Base-by-base conservation (phyloP, 2,113 vertebrate species). In the Leptocoma aspasia region DNA sequence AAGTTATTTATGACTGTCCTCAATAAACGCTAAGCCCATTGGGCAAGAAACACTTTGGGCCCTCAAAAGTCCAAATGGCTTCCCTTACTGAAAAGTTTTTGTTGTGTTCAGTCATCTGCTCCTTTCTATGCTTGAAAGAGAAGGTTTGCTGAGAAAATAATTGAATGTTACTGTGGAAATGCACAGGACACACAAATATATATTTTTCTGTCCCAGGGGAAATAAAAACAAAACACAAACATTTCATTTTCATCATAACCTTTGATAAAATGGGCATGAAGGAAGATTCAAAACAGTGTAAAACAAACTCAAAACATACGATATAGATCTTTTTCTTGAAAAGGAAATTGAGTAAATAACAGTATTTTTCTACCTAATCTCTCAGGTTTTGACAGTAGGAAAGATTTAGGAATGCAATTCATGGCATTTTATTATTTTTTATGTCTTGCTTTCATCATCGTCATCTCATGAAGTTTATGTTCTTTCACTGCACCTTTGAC, bases 1-100 rank as follows among this genome's bases (percentile, higher is more conserved):
- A 98, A 97, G 97, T 98, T 98, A 98, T 98, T 98, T 98, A 98
- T 98, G 97, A 97, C 95, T 97, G 97, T 98, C 96, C 97, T 98
- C 96, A 97, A 97, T 97, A 98, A 95, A 92, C 52, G 85, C 77
- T 90, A 87, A 97, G 45, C 94, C 97, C 95, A 95, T 72, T 89
- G 97, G 94, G 97, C 84, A 90, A 78, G 93, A 92, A 97, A 50
- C 20, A 73, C 76, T 95, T 94, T 41, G 73, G 73, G 65, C 86
- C 92, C 93, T 68, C 77, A 94, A 50, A 95, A 95, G 87, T 97
- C 87, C 91, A 92, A 96, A 94, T 91, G 76, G 70, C 57, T 85
- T 95, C 73, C 42, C 56, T 89, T 81, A 94, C 16, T 90, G 76
- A 75, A 90, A 95, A 42, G 22, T 52, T 95, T 95, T 92, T 76